Evolutionary conservation across 2,113 vertebrate species (phyloP).

Genomic region (Notothenia rossii): DNA sequence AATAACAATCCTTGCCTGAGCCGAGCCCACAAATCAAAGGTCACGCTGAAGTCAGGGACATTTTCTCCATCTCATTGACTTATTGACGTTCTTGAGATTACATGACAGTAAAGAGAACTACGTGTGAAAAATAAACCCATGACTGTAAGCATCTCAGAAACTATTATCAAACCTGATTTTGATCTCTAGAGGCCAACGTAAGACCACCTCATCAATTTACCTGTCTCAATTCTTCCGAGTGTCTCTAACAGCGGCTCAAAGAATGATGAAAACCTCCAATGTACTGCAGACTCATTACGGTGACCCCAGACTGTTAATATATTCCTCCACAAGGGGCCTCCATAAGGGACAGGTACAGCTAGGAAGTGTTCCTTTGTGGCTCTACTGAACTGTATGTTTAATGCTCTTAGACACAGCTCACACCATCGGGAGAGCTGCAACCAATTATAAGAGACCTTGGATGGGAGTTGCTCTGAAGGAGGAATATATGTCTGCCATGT

Average conservation of each 20-base stretch:
- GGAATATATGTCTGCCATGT: slow-evolving; percentile 18
- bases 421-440: slow-evolving; percentile 51
- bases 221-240: slow-evolving; percentile 1
- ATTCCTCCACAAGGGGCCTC: slow-evolving; percentile 4
- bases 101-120: slow-evolving; percentile 8
- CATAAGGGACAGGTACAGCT: slow-evolving; percentile 10
- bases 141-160: slow-evolving; percentile 1
- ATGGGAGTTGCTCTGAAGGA: slow-evolving; percentile 33
- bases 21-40: slow-evolving; percentile 30
- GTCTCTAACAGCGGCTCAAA: background rate
- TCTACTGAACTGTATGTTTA: slow-evolving; percentile 47
- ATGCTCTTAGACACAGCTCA: slow-evolving; percentile 41
- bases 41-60: slow-evolving; percentile 22
- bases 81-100: slow-evolving; percentile 49
- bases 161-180: slow-evolving; percentile 30
- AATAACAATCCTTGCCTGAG: slow-evolving; percentile 4
- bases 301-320: slow-evolving; percentile 28
- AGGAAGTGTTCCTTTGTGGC: slow-evolving; percentile 27
- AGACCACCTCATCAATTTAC: slow-evolving; percentile 24
- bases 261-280: background rate
- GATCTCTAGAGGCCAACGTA: slow-evolving; percentile 13
- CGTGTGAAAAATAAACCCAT: slow-evolving; percentile 17
- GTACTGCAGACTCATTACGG: slow-evolving; percentile 11
- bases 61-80: slow-evolving; percentile 31
- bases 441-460: slow-evolving; percentile 72